Base-by-base conservation (phyloP, 2,113 vertebrate genomes). In the Lethenteron reissneri region DNA sequence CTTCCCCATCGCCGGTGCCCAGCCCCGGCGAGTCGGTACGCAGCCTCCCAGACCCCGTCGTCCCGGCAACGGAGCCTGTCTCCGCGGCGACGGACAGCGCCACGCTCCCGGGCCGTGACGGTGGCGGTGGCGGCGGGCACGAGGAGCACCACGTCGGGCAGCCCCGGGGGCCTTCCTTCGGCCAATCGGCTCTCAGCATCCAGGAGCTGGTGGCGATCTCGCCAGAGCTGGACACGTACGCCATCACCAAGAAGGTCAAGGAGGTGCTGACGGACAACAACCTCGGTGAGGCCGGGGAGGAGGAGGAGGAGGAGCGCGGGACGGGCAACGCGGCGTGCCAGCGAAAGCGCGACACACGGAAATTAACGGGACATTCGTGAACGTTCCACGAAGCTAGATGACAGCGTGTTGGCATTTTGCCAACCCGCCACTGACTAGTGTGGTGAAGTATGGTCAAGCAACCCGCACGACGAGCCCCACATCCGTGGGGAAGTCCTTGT, bases 201-300 rank as follows among this genome's bases (percentile, higher is more conserved):
- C 94, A 99, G 82, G 92, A 96, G 78, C 84, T 99, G 1, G 94
- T 99, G 15, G 90, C 91, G 78, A 87, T 95, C 85, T 97, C 91
- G 58, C 83, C 89, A 0, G 92, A 96, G 78, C 81, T 99, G 72
- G 94, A 99, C 83, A 99, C 94, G 0, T 97, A 95, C 69, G 81
- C 82, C 81, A 95, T 99, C 80, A 97, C 94, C 77, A 99, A 99
- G 82, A 88, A 87, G 75, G 89, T 99, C 77, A 99, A 99, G 78
- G 94, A 97, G 75, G 94, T 99, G 78, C 83, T 99, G 76, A 97
- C 91, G 0, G 94, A 99, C 84, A 99, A 99, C 81, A 99, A 96
- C 78, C 81, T 99, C 74, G 94, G 94, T 99, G 82, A 68, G 41
- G 41, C 6, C 6, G 41, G 4, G 25, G 25, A 25, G 25, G 41